Conservation (phyloP, 2,888 invertebrate genomes). For the Caenorhabditis uteleia region DNA sequence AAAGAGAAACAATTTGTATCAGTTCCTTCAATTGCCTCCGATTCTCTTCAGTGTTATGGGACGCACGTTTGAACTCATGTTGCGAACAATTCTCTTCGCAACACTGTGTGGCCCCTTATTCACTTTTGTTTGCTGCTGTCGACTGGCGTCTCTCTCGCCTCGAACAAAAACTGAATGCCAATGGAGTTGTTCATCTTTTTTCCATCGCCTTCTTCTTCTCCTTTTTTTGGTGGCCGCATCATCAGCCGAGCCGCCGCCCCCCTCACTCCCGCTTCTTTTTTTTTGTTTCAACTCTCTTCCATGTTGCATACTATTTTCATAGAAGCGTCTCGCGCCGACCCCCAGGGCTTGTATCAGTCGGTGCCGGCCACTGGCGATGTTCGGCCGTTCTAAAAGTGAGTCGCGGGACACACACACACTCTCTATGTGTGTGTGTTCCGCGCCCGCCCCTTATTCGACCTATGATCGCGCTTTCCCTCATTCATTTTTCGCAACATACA, state of each 20-base stretch:
- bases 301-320: slow-evolving; percentile 13
- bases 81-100: too few species aligned
- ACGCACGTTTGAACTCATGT: too few species aligned
- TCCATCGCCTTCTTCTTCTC: slow-evolving; percentile 12
- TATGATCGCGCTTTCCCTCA: neutral
- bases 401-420: neutral
- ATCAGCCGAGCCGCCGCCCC: neutral
- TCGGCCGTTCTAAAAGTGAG: slow-evolving; percentile 34
- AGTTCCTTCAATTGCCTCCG: too few species aligned
- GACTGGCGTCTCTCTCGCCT: too few species aligned
- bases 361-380: slow-evolving; percentile 37
- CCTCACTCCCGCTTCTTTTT: neutral
- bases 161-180: neutral
- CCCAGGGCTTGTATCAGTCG: slow-evolving; percentile 29
- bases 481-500: too few species aligned
- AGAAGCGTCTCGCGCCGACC: slow-evolving; percentile 4
- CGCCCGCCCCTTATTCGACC: slow-evolving; percentile 1
- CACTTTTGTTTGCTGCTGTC: too few species aligned
- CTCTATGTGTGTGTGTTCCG: too few species aligned
- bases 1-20: too few species aligned
- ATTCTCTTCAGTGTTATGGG: too few species aligned
- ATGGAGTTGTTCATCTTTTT: neutral
- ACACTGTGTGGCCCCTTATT: too few species aligned
- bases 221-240: neutral
- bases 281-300: neutral